Evolutionary conservation across 2,113 vertebrate genomes (phyloP), one percentile per base, ranked within the genome.

Genomic region (Arizona elegans): DNA sequence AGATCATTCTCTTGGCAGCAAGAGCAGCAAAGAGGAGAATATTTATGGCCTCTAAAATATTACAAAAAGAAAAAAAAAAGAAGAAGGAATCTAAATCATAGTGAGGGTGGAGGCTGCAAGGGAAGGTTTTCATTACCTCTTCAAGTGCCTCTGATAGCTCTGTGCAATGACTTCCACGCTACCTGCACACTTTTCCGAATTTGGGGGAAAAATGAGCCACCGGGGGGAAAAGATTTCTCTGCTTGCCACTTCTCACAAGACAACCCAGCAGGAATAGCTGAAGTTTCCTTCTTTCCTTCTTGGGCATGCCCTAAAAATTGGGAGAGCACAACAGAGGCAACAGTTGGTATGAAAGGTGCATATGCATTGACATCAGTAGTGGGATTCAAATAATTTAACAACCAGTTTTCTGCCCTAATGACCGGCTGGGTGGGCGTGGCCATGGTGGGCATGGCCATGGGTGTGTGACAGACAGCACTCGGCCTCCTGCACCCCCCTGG

Each of bases 11-110:
- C 38, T 58, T 87, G 88, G 91, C 88, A 75, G 38, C 23, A 65
- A 88, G 91, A 38, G 75, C 70, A 92, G 93, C 93, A 92, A 87
- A 75, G 56, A 86, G 50, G 88, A 15, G 58, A 90, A 87, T 92
- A 94, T 94, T 94, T 92, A 94, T 92, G 75, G 58, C 89, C 87
- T 89, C 90, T 56, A 62, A 38, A 65, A 62, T 91, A 65, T 86
- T 92, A 85, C 86, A 55, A 88, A 54, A 62, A 87, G 43, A 55
- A 62, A 58, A 24, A 55, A 21, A 56, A 0, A 13, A 59, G 8
- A 21, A 59, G 58, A 59, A 70, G 87, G 50, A 86, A 55, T 53
- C 50, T 89, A 91, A 89, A 91, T 93, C n/a, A 62, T 23, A 17
- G 12, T 2, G 17, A 81, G 21, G 29, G 10, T 65, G 38, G 62